Base-by-base conservation (phyloP, 2,113 vertebrate species). In the Hippocampus comes region DNA sequence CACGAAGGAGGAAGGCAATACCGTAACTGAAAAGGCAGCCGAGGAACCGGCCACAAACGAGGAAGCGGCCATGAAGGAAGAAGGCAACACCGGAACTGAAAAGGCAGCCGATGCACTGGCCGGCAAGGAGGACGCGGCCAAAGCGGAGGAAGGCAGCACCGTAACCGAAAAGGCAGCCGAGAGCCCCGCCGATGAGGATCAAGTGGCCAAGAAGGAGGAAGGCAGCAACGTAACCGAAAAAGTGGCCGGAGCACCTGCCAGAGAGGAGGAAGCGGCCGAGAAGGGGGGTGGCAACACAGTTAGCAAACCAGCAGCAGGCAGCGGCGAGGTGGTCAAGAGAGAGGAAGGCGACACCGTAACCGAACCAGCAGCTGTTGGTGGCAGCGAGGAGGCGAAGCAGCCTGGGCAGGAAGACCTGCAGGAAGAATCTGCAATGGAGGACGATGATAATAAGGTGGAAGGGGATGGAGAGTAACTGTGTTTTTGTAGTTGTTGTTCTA, bases 1-100 rank as follows among this genome's bases (percentile, higher is more conserved):
- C 43, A 2, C 34, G 5, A 74, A 83, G 59, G n/a, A 63, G 67
- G 66, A 53, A 14, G 77, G 77, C 10, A 2, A 77, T 74, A 63
- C 15, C 18, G 0, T 59, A 73, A 17, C 46, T 2, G 71, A 73
- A 53, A 67, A 61, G 27, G 64, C 65, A 18, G 67, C 25, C 0
- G 65, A 73, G 25, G 59, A 73, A n/a, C 41, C 12, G 9, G 42
- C 8, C 43, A 9, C 5, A 3, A 75, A 83, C 55, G n/a, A 63
- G 67, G 66, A 53, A 11, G 77, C 53, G 56, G 77, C 10, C 67
- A 73, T 25, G 10, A 60, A 7, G 68, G 1, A 41, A 30, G 67
- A 68, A 38, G 18, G 1, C 7, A 21, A 10, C 12, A 20, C 15
- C 4, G 23, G 0, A 14, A n/a, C 20, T 0, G 10, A 43, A 42